Base-by-base conservation (phyloP, 2,797 vertebrate genomes). In the Rhinatrema bivittatum region DNA sequence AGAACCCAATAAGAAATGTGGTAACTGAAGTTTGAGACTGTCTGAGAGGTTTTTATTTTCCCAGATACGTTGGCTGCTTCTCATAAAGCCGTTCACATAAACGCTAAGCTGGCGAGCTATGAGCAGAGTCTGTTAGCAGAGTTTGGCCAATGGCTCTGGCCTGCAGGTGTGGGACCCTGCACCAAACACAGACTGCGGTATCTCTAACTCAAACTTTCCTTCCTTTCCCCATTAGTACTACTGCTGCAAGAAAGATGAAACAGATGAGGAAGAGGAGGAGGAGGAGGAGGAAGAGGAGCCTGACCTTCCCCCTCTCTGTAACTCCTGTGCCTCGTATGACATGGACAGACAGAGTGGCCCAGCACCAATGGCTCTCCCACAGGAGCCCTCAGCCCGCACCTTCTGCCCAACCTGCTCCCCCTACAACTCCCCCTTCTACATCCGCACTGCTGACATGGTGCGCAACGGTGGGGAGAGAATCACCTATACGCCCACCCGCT, bases 171-270 rank as follows among this genome's bases (percentile, higher is more conserved):
- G n/a, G n/a, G n/a, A n/a, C n/a, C n/a, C n/a, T n/a, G n/a, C n/a
- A n/a, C n/a, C n/a, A n/a, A n/a, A n/a, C n/a, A n/a, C n/a, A n/a
- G n/a, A n/a, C n/a, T n/a, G n/a, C n/a, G n/a, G n/a, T n/a, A n/a
- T n/a, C n/a, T n/a, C n/a, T n/a, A n/a, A n/a, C n/a, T n/a, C n/a
- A n/a, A n/a, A n/a, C n/a, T n/a, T n/a, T n/a, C n/a, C n/a, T 30
- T 28, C 2, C n/a, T 18, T 39, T 4, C 51, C 33, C 22, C 39
- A 1, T 1, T 60, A 98, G 94, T 98, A 98, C 78, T 98, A 98
- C 65, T 98, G 94, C 87, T 98, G 95, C 73, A 97, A 92, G 83
- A 93, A 89, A 74, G 87, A 92, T 79, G 86, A 81, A 52, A 85
- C 86, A 0, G 70, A 89, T 60, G 85, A 79, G 60, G 87, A 89